Evolutionary conservation across 2,888 invertebrate species (phyloP).

Genomic region (Cepaea hortensis): DNA sequence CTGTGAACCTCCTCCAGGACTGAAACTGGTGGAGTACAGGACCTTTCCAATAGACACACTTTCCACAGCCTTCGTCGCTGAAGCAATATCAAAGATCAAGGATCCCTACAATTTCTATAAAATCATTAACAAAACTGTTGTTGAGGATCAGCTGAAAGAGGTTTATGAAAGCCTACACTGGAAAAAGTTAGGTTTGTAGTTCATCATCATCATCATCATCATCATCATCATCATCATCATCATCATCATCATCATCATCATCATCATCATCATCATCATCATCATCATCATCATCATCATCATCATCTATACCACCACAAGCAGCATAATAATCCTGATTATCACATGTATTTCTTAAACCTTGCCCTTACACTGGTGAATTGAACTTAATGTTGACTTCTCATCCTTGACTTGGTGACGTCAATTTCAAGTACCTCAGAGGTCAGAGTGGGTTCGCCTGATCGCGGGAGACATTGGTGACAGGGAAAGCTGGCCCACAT

Average conservation of each 20-base stretch:
- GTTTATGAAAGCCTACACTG: conserved; percentile 70
- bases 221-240: no score
- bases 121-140: conserved; percentile 63
- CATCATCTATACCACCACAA: no score
- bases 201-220: no score
- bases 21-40: conserved; percentile 56
- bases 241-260: no score
- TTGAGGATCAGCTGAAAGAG: conserved; percentile 62
- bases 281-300: no score
- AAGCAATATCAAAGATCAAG: conserved; percentile 63
- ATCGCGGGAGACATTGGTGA: no score
- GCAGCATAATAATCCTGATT: no score
- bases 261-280: no score
- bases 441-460: no score
- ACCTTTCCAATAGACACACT: conserved; percentile 68
- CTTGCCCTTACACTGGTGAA: neutral
- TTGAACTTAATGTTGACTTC: no score
- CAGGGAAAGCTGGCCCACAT: neutral
- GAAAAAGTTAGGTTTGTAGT: conserved; percentile 72
- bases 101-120: conserved; percentile 68
- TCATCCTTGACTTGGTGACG: no score
- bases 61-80: conserved; percentile 64
- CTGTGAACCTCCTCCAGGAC: conserved; percentile 57
- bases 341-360: neutral
- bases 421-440: no score